Evolutionary conservation across 2,888 invertebrate genomes (phyloP), one percentile per base, ranked within the genome.

Genomic region (Rotaria magnacalcarata): DNA sequence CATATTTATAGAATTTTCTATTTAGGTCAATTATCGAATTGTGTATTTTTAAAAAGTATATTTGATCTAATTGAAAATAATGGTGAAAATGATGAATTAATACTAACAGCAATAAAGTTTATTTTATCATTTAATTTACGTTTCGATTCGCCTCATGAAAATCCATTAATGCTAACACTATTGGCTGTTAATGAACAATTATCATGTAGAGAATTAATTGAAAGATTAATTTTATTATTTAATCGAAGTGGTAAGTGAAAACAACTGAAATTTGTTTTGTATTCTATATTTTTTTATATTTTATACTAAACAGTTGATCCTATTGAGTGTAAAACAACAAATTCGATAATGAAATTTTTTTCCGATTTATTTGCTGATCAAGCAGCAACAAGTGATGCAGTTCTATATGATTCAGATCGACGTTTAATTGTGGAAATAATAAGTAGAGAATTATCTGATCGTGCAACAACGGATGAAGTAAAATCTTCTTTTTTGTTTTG

Each of bases 401-500:
- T 80, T 80, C n/a, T 80, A 80, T 80, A 24, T 47, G 80, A 80
- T 47, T 80, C 80, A 24, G 80, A 80, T 80, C 80, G 80, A 47
- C 80, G 80, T 21, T n/a, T 80, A 80, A 80, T 80, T n/a, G 80
- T 80, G 3, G 80, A 80, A 47, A 80, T 80, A 11, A 80, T 80
- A 6, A 80, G 80, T 80, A 4, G 80, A n/a, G 80, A 80, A 80
- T 47, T 80, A n/a, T 24, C 43, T 11, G 80, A 80, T 80, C 43
- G 80, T 10, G 19, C 80, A 3, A 14, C 24, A 4, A 47, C 80
- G 3, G 80, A 80, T 47, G 80, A 80, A 47, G 80, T 80, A 80
- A 80, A 52, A 52, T 11, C 14, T 50, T 50, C 14, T 4, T 50
- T 14, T 50, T 52, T 10, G 16, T 16, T 3, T 3, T 8, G 14